These are phyloP conservation scores for Coremacera marginata DNA, from an alignment of 2,888 invertebrate species.

Conservation along the genomic window DNA sequence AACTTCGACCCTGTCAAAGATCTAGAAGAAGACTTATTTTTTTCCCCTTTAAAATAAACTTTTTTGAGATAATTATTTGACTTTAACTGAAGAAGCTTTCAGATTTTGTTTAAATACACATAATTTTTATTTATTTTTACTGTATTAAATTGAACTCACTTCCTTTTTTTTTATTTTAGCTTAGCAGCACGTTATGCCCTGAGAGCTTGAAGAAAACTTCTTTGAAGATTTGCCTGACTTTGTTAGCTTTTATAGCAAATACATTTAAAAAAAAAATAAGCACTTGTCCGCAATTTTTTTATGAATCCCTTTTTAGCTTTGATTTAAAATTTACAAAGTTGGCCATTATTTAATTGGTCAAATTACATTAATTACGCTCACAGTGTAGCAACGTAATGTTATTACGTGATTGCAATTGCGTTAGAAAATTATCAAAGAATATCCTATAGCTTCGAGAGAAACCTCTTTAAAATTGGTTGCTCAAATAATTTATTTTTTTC, in stretches of 20 bases:
- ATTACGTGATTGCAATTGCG: neutral
- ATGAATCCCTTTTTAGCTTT: neutral
- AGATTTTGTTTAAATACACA: no score
- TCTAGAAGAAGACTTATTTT: no score
- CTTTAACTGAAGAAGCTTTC: no score
- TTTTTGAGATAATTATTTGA: no score
- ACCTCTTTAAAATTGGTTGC: neutral
- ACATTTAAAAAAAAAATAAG: neutral
- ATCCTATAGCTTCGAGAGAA: neutral
- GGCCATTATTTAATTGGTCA: conserved; percentile 7
- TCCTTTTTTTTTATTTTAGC: no score
- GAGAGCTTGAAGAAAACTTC: neutral
- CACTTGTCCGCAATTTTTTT: neutral
- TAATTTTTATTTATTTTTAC: no score
- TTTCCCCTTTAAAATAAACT: no score
- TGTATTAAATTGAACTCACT: no score
- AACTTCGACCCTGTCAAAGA: no score
- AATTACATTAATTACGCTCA: conserved; percentile 2
- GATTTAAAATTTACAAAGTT: conserved; percentile 26
- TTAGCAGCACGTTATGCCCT: no score
- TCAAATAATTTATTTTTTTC: neutral
- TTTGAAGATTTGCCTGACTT: neutral
- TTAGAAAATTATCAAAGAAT: neutral
- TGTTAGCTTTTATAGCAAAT: neutral
- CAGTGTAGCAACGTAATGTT: neutral